Conservation (phyloP, 2,797 vertebrate species). For the Myotis vivesi region DNA sequence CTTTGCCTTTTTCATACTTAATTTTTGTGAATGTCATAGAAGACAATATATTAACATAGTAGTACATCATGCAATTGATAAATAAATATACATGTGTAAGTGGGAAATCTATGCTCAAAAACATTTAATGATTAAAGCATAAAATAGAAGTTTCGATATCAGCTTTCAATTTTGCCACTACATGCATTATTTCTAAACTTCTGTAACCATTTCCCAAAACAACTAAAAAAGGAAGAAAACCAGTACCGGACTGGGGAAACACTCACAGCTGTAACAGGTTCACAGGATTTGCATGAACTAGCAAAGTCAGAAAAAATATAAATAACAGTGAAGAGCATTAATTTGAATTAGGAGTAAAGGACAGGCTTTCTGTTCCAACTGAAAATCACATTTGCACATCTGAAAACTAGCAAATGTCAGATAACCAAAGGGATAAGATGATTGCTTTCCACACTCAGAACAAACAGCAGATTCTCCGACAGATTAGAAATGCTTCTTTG, state of each 20-base stretch:
- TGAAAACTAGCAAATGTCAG: slow-evolving; percentile 26
- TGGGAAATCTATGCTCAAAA: not conserved
- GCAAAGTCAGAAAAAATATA: slow-evolving; percentile 28
- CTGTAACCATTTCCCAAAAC: slow-evolving; percentile 26
- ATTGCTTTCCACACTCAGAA: not conserved
- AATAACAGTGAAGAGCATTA: slow-evolving; percentile 2
- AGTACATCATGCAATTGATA: not conserved
- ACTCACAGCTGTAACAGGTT: not conserved
- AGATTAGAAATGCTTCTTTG: not conserved
- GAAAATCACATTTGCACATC: slow-evolving; percentile 50
- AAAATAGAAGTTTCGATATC: not conserved
- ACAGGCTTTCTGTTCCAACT: slow-evolving; percentile 43
- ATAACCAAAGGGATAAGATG: slow-evolving; percentile 27
- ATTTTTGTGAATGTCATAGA: not conserved
- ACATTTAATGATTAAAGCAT: not conserved
- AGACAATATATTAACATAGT: not conserved
- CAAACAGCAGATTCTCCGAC: not conserved
- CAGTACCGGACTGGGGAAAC: not conserved
- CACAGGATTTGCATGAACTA: not conserved
- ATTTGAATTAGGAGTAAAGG: slow-evolving; percentile 52
- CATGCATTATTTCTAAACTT: not conserved
- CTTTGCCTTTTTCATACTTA: not conserved
- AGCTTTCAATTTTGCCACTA: not conserved
- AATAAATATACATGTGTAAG: not conserved
- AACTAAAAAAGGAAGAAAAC: not conserved